A percentile compares a stretch with the other conserved stretches of the same genome.
Evolutionary conservation across 2,888 invertebrate genomes (phyloP).

Genomic region (Pedicia rivosa): DNA sequence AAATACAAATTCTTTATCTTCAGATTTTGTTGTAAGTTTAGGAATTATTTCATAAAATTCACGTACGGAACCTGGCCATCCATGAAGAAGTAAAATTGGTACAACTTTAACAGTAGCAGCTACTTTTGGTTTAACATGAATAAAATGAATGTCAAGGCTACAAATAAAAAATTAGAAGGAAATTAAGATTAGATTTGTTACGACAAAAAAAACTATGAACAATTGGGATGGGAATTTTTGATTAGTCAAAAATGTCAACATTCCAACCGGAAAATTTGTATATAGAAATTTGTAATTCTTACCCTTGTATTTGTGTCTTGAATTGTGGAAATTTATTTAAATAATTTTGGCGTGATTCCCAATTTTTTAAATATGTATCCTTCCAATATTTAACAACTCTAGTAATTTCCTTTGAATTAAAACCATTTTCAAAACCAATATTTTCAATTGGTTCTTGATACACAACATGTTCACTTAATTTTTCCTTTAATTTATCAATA

Average conservation of each 20-base stretch:
- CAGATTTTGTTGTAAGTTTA: conserved; percentile 35
- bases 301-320: conserved; percentile 55
- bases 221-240: too few relatives aligned
- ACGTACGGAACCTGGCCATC: conserved; percentile 73
- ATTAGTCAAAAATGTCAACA: too few relatives aligned
- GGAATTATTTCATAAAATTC: conserved; percentile 69
- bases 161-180: conserved; percentile 5
- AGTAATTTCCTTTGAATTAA: conserved; percentile 51
- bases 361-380: conserved; percentile 48
- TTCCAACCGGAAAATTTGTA: too few relatives aligned
- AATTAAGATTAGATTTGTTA: too few relatives aligned
- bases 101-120: conserved; percentile 28
- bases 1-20: conserved; percentile 42
- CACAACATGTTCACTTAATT: conserved; percentile 28
- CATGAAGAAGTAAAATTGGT: conserved; percentile 60
- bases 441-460: conserved; percentile 45
- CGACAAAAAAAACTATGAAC: too few relatives aligned
- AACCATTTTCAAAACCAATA: conserved; percentile 62
- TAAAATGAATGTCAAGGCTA: conserved; percentile 43
- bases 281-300: too few relatives aligned
- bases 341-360: conserved; percentile 45
- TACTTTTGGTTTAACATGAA: conserved; percentile 42
- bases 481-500: not conserved
- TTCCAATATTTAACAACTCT: conserved; percentile 64
- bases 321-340: conserved; percentile 65